phyloP scores from a whole-genome alignment of 2,797 vertebrate species.

The Cetoscarus ocellatus region DNA sequence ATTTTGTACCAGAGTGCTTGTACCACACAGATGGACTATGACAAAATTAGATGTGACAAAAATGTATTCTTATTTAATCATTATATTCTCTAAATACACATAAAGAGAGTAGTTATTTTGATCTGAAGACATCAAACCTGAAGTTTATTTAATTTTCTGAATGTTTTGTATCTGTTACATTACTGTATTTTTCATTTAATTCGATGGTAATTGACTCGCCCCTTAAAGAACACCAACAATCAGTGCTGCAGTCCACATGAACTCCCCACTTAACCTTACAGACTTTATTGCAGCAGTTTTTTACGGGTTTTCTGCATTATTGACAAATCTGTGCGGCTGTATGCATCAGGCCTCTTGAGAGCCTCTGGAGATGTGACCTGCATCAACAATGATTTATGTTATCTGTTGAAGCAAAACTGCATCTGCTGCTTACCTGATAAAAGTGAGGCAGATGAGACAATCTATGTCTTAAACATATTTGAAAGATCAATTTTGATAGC shows the following conservation, averaged over 20 bases:
- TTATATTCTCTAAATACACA: no score
- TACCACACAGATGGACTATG: no score
- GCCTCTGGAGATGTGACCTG: slow-evolving; percentile 44
- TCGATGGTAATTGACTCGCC: neutral
- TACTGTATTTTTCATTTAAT: neutral
- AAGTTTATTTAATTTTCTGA: no score
- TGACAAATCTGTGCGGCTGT: slow-evolving; percentile 41
- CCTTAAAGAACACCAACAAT: neutral
- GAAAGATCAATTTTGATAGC: no score
- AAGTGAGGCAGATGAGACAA: no score
- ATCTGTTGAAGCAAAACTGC: slow-evolving; percentile 48
- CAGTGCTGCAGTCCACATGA: neutral
- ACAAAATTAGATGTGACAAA: no score
- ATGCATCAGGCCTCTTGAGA: slow-evolving; percentile 46
- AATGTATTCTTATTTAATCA: no score
- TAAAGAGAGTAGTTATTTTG: no score
- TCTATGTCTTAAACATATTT: neutral
- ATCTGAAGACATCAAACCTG: no score
- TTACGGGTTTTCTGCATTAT: slow-evolving; percentile 48
- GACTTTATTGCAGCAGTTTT: slow-evolving; percentile 24
- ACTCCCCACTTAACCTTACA: slow-evolving; percentile 20
- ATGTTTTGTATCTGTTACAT: neutral
- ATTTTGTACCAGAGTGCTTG: no score
- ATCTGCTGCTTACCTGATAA: slow-evolving; percentile 34
- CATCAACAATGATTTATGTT: slow-evolving; percentile 51